phyloP scores from a whole-genome alignment of 2,113 vertebrate species.

The Addax nasomaculatus region DNA sequence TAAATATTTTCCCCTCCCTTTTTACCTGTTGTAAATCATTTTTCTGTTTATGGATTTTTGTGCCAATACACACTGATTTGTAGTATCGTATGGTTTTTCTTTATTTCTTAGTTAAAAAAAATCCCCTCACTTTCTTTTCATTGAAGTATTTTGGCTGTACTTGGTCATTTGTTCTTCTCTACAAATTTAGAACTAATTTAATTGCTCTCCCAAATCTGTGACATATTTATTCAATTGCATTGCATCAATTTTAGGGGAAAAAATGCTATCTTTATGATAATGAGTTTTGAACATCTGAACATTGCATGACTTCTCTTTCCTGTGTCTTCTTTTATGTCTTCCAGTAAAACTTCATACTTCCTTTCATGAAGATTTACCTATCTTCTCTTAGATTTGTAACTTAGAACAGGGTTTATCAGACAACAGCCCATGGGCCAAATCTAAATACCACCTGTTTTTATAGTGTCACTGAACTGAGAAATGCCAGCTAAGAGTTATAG shows the following conservation, averaged over 20 bases:
- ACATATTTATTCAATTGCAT: not conserved
- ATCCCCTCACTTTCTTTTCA: not conserved
- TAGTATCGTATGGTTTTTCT: not conserved
- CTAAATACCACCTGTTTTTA: not conserved
- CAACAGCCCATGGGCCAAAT: not conserved
- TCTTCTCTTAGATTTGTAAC: not conserved
- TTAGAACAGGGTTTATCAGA: not conserved
- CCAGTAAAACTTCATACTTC: not conserved
- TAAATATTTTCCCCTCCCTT: not conserved
- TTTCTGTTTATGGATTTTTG: not conserved
- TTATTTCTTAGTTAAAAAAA: not conserved
- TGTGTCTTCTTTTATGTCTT: not conserved
- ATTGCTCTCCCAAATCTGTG: not conserved
- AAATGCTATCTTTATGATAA: not conserved
- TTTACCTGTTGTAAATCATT: not conserved
- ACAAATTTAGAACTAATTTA: conserved; percentile 1
- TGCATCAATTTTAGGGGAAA: not conserved
- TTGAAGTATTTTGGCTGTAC: not conserved
- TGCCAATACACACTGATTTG: not conserved
- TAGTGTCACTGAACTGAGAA: not conserved
- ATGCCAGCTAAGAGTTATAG: conserved; percentile 5
- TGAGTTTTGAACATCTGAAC: conserved; percentile 12
- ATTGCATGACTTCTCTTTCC: not conserved
- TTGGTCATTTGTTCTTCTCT: not conserved
- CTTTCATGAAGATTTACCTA: not conserved